A percentile compares a stretch with the other conserved stretches of the same genome.
Conservation (phyloP, 2,888 invertebrate genomes). For the Cylindroiulus punctatus region DNA sequence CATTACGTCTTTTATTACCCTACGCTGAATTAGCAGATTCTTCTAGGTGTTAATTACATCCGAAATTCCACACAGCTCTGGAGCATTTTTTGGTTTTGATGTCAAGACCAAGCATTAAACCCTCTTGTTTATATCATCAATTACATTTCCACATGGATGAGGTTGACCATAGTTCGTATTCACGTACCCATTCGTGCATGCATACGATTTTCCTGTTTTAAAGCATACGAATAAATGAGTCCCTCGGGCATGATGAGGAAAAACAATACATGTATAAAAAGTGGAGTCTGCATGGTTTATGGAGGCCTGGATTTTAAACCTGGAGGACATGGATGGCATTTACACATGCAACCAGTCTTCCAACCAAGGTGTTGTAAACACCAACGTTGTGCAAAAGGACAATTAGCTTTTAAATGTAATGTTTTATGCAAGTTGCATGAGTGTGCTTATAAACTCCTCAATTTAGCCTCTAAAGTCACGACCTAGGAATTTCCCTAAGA, state of each 20-base stretch:
- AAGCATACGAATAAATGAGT: background rate
- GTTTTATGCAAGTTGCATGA: constrained; percentile 4
- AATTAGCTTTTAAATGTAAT: background rate
- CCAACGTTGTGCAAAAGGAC: background rate
- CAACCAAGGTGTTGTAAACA: background rate
- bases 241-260: background rate
- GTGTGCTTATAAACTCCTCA: background rate
- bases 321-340: background rate
- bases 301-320: background rate
- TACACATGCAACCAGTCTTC: background rate
- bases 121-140: background rate
- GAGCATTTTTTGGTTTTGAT: background rate
- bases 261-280: background rate
- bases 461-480: constrained; percentile 2
- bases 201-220: background rate
- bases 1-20: background rate
- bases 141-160: background rate
- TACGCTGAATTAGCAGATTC: background rate
- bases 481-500: background rate
- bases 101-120: background rate
- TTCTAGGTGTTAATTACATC: background rate
- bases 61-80: background rate
- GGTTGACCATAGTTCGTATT: background rate
- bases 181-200: too few relatives aligned
- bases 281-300: background rate